Evolutionary conservation across 2,797 vertebrate genomes (phyloP).

Genomic region (Ptychadena robeensis): DNA sequence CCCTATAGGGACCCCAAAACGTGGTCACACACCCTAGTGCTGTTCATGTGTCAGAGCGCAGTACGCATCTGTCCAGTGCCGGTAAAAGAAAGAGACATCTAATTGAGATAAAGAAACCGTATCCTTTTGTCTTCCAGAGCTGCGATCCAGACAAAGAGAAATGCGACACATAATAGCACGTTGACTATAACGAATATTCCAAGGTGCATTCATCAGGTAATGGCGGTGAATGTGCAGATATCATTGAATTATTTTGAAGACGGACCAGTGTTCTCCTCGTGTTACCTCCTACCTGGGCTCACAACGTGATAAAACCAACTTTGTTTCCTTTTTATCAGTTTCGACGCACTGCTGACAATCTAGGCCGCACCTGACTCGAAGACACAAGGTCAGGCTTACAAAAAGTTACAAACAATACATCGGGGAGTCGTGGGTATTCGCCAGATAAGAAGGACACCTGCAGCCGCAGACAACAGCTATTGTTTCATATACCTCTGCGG

Average conservation of each 20-base stretch:
- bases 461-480: constrained; percentile 18
- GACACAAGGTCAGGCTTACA: constrained; percentile 35
- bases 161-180: not conserved
- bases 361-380: not conserved
- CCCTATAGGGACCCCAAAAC: too few relatives aligned
- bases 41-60: too few relatives aligned
- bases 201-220: not conserved
- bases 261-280: not conserved
- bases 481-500: constrained; percentile 17
- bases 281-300: not conserved
- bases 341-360: constrained; percentile 11
- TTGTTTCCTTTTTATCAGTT: not conserved
- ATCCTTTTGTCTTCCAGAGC: too few relatives aligned
- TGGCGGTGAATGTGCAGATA: not conserved
- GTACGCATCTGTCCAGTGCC: too few relatives aligned
- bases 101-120: too few relatives aligned
- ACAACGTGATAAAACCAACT: not conserved
- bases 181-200: not conserved
- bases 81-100: too few relatives aligned
- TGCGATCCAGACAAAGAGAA: not conserved
- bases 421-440: constrained; percentile 40
- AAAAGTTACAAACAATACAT: constrained; percentile 30
- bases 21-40: too few relatives aligned
- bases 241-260: not conserved
- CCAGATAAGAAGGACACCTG: constrained; percentile 48